Evolutionary conservation across 2,113 vertebrate genomes (phyloP), one percentile per base, ranked within the genome.

Genomic region (Vanacampus margaritifer): DNA sequence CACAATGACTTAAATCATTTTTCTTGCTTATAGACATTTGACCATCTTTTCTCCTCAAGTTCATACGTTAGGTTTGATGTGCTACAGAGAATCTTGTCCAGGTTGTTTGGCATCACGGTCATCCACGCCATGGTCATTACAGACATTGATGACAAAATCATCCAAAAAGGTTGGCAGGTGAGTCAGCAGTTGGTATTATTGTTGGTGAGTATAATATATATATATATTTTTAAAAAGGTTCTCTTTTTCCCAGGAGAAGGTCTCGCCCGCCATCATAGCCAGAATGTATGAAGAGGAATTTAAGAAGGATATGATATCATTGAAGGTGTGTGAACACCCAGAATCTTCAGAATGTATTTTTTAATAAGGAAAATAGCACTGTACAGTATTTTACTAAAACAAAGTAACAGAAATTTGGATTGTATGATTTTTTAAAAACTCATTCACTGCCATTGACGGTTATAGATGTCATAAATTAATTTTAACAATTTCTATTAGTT

Each of bases 31-130:
- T 26, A 2, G 8, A 46, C 0, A 0, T 2, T 53, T 13, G 19
- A 53, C 19, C 17, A 35, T n/a, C 11, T 36, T 7, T 64, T 48
- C 68, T 62, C n/a, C 82, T 24, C 83, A 1, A 99, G 97, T 73
- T 96, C 96, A 0, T 98, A 98, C n/a, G 95, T 98, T 79, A 90
- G 91, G 72, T 98, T 98, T 84, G 96, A 98, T 73, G 94, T 96
- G 60, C 88, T 98, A 79, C 93, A 96, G 84, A 94, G 96, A 80
- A 91, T 98, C 80, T 72, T 98, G 70, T 91, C 91, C 57, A 88
- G 73, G 5, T 14, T 95, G 63, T 98, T 98, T 76, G 96, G 93
- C 6, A 89, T 94, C 84, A 93, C 91, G 10, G 86, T 99, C 3
- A 61, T 96, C 83, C 95, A 96, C 72, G 96, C 93, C 39, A 97